Base-by-base conservation (phyloP, 1,140 invertebrate species). In the Sweltsa coloradensis region DNA sequence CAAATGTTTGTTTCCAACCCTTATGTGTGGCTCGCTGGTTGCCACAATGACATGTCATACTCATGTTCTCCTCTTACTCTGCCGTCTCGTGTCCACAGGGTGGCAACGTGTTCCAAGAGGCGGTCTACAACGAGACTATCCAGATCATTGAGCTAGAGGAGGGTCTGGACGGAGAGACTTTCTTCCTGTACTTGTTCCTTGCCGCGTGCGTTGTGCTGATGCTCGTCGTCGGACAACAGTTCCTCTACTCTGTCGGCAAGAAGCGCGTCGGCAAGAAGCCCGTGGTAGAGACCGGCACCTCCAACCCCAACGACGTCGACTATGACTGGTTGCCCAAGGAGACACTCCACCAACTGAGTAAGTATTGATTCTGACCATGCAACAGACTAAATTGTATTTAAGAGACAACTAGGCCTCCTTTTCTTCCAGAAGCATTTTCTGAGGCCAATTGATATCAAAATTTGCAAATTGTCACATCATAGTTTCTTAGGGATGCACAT, bases 51-150 rank as follows among this genome's bases (percentile, higher is more conserved):
- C n/a, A n/a, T n/a, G n/a, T n/a, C n/a, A n/a, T n/a, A n/a, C n/a
- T n/a, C n/a, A n/a, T n/a, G n/a, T n/a, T n/a, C n/a, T n/a, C n/a
- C n/a, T n/a, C n/a, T n/a, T n/a, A n/a, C n/a, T n/a, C n/a, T n/a
- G n/a, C n/a, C n/a, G n/a, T n/a, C n/a, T n/a, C n/a, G n/a, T n/a
- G n/a, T n/a, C n/a, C n/a, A 14, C 46, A 47, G 46, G 46, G 36
- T 14, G 64, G 93, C 97, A 73, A 65, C 70, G 52, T 47, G 52
- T 60, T 61, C 19, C 56, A 86, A 79, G 92, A 94, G 69, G 87
- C 94, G 50, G 90, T 99, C 0, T 99, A 92, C 74, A 99, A 99
- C 67, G 90, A 97, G 69, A 99, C 96, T n/a, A 76, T 99, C 5
- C 89, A 89, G 65, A 89, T 99, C 53, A 78, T 94, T 25, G 96